Base-by-base conservation (phyloP, 53 echinoderm and acorn worm species). In the Mesocentrotus franciscanus region DNA sequence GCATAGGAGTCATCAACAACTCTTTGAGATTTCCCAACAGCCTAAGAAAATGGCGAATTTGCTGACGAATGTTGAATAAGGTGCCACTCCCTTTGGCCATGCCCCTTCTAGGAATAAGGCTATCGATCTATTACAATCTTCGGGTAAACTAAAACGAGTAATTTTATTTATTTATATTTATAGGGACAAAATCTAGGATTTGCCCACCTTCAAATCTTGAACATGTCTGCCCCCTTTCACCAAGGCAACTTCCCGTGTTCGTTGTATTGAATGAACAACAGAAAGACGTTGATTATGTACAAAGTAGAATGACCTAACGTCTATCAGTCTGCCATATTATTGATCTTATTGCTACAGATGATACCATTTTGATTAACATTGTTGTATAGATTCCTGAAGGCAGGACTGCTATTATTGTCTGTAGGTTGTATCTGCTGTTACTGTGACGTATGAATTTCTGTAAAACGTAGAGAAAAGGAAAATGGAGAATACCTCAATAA, bases 371-470 rank as follows among this genome's bases (percentile, higher is more conserved):
- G 20, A 84, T 78, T 42, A 36, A 4, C 5, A 18, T 10, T 33
- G 36, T 79, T 16, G 9, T 89, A 17, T 20, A 89, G 30, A 22
- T 16, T 12, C 58, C 10, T 57, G 89, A 12, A 29, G 89, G n/a
- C n/a, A 12, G 30, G 30, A 39, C 30, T 60, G 15, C 16, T 30
- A 5, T 60, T 90, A 90, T 60, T 90, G 90, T 20, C 17, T 90
- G 90, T 60, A 90, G 33, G 90, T 90, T 27, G 90, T 90, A 13
- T 90, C 90, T 61, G 90, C 5, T 1, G 90, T 90, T 0, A 90
- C 90, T 13, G 90, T 90, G n/a, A 90, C 90, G 90, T 90, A 90
- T 7, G 58, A 59, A 32, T 32, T 90, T 90, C 90, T 90, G 61
- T 60, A 26, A 90, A 85, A 24, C 87, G 35, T 11, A 85, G 87